phyloP scores from a whole-genome alignment of 2,888 invertebrate species.

The Drosophila paramelanica region DNA sequence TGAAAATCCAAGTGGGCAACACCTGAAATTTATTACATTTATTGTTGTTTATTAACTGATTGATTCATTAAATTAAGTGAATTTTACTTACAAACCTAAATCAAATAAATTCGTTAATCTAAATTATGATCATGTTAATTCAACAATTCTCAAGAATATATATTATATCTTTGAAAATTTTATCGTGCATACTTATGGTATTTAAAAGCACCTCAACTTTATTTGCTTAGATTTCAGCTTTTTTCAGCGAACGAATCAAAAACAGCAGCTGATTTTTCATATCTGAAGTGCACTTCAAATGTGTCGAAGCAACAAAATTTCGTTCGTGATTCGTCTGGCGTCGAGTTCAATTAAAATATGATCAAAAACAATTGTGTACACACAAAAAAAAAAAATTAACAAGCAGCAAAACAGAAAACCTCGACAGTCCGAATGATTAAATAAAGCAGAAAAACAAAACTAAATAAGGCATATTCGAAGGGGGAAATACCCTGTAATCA shows the following conservation, averaged over 20 bases:
- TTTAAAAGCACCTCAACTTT: constrained; percentile 10
- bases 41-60: constrained; percentile 1
- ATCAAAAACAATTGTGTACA: constrained; percentile 52
- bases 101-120: too few species aligned
- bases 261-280: constrained; percentile 14
- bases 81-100: background rate
- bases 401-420: constrained; percentile 30
- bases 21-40: constrained; percentile 11
- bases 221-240: constrained; percentile 10
- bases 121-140: background rate
- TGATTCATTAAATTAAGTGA: constrained; percentile 3
- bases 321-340: constrained; percentile 53
- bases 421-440: constrained; percentile 25
- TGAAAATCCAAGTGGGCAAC: constrained; percentile 1
- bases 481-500: constrained; percentile 9
- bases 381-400: constrained; percentile 14
- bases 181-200: constrained; percentile 9
- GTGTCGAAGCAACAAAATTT: constrained; percentile 47
- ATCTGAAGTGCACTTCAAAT: constrained; percentile 45
- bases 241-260: background rate
- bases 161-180: background rate
- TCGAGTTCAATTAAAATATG: constrained; percentile 59
- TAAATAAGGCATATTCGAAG: background rate
- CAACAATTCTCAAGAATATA: background rate
- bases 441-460: constrained; percentile 11